These are phyloP conservation scores for Channa striata DNA, from an alignment of 2,797 vertebrate genomes.

Conservation along the genomic window DNA sequence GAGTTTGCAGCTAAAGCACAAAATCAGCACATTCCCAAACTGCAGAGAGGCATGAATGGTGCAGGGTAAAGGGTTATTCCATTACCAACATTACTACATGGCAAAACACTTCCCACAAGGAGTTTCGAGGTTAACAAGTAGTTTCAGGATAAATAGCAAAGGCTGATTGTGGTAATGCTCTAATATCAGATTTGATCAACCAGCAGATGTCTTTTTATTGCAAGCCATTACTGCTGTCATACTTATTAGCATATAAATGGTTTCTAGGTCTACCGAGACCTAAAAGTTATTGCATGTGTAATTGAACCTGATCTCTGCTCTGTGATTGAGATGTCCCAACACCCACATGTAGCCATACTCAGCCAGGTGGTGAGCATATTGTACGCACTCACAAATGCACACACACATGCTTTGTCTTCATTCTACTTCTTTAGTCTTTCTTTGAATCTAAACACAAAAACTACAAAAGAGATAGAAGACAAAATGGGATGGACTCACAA, in stretches of 20 bases:
- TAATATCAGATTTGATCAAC: conserved; percentile 82
- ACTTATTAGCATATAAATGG: conserved; percentile 87
- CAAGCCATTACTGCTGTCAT: conserved; percentile 81
- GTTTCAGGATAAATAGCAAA: conserved; percentile 69
- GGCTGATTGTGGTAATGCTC: conserved; percentile 71
- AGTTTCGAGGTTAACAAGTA: conserved; percentile 64
- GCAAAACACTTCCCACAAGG: conserved; percentile 64
- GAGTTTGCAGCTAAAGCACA: conserved; percentile 8
- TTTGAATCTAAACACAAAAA: not conserved
- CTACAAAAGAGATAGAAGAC: not conserved
- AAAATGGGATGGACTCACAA: not conserved
- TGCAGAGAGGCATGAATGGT: conserved; percentile 23
- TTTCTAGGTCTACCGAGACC: conserved; percentile 74
- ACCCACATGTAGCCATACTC: conserved; percentile 9
- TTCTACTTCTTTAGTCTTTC: conserved; percentile 4
- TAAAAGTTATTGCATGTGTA: conserved; percentile 75
- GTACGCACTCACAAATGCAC: not conserved
- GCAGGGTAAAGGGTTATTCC: conserved; percentile 40
- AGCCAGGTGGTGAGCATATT: conserved; percentile 10
- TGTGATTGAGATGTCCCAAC: conserved; percentile 73
- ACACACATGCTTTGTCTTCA: not conserved
- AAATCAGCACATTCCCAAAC: conserved; percentile 2
- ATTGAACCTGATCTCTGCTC: conserved; percentile 77
- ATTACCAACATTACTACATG: conserved; percentile 35
- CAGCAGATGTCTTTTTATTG: conserved; percentile 83